Evolutionary conservation across 2,888 invertebrate genomes (phyloP).

Genomic region (Torymus auratus): DNA sequence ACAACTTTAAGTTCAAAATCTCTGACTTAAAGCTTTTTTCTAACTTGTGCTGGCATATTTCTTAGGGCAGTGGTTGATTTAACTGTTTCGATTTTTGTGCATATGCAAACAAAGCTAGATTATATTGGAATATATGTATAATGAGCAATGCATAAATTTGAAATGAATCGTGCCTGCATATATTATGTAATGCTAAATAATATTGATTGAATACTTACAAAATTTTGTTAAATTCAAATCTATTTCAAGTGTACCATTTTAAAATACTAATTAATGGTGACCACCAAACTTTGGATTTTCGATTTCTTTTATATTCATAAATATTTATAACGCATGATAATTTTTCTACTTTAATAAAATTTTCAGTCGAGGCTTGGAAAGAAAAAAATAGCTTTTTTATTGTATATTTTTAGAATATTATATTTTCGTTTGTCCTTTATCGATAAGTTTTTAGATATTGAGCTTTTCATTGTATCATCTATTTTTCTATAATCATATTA

Average conservation of each 20-base stretch:
- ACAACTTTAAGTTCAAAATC: conserved; percentile 47
- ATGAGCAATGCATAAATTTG: conserved; percentile 35
- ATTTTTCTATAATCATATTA: too few species aligned
- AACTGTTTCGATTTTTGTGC: conserved; percentile 45
- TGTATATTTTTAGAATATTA: not conserved
- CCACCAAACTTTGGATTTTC: conserved; percentile 46
- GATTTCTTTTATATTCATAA: not conserved
- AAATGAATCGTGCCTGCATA: conserved; percentile 35
- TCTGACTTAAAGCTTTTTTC: conserved; percentile 42
- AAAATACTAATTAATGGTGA: conserved; percentile 46
- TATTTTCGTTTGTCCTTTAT: too few species aligned
- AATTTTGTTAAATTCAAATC: conserved; percentile 16
- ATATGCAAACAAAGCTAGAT: conserved; percentile 32
- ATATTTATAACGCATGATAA: not conserved
- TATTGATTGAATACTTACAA: conserved; percentile 53
- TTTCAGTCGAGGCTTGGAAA: not conserved
- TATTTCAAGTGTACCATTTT: conserved; percentile 1
- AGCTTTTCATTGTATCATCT: too few species aligned
- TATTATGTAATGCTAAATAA: conserved; percentile 13
- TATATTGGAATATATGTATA: conserved; percentile 20
- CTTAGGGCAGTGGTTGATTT: conserved; percentile 41
- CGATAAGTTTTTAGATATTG: too few species aligned
- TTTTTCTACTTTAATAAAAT: not conserved
- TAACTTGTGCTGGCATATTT: conserved; percentile 43
- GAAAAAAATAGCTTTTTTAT: too few species aligned